Evolutionary conservation across 1,140 invertebrate species (phyloP), one percentile per base, ranked within the genome.

Genomic region (Drosophila sp.): DNA sequence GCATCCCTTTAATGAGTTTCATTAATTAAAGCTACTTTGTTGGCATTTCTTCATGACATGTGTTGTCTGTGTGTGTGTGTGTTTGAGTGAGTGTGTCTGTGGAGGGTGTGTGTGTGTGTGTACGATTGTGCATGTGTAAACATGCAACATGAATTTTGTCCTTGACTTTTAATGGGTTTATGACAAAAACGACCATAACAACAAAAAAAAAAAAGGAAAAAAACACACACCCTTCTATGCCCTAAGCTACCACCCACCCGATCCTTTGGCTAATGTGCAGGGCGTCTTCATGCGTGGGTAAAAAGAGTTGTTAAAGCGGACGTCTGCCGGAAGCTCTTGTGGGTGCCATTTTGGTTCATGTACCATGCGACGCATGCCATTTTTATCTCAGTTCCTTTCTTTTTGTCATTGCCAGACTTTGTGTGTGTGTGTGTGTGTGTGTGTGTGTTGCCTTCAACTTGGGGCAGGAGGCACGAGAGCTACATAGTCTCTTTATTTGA

Each of bases 161-260:
- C 86, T 90, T 90, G 86, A 90, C 86, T 90, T 90, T 90, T 90
- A 90, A 90, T 90, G 86, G 82, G 86, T 83, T 86, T 83, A 86
- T 87, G 86, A 89, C 84, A 84, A 89, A 89, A 89, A 71, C 80
- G 70, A 58, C 77, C 66, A 62, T 25, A 50, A 50, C 44, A 50
- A 27, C 7, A 50, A 8, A 50, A 10, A n/a, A 41, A 50, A 50
- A 50, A 47, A 25, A 67, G 17, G 10, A 54, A 29, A 6, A 29
- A 27, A 23, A 8, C 6, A 7, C 7, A 23, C 41, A 40, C 10
- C 8, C 41, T 27, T 63, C 70, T 27, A 6, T 29, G 35, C 70
- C 27, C 30, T 25, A 47, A 56, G 38, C 27, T 33, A 63, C 4
- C 30, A 47, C 35, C 44, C 57, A 4, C 56, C 30, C 17, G 56